Percentiles rank a stretch among this genome's conserved stretches.
Conservation (phyloP, 2,888 invertebrate genomes). For the Microchrysa polita region DNA sequence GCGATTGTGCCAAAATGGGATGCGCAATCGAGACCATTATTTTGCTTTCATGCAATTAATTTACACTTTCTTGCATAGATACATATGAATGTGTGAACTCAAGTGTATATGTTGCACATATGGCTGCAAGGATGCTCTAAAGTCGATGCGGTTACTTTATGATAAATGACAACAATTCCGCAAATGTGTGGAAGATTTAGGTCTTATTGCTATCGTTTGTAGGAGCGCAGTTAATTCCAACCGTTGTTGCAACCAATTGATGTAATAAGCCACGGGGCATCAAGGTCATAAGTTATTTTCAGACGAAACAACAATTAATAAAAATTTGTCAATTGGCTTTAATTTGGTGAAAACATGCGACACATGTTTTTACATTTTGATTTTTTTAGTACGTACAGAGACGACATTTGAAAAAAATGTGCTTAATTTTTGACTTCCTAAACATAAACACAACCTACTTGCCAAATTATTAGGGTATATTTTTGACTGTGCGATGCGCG, state of each 20-base stretch:
- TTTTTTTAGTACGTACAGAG: no score
- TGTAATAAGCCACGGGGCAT: constrained; percentile 1
- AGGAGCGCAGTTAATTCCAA: constrained; percentile 7
- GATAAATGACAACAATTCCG: constrained; percentile 40
- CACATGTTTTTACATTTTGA: no score
- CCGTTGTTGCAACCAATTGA: constrained; percentile 11
- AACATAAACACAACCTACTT: no score
- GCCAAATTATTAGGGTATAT: no score
- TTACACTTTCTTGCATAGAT: constrained; percentile 19
- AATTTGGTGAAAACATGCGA: background rate
- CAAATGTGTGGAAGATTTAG: constrained; percentile 28
- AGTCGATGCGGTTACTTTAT: constrained; percentile 37
- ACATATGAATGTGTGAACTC: background rate
- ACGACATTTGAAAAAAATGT: no score
- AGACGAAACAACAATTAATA: constrained; percentile 12
- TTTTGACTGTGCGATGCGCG: no score
- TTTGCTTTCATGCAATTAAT: constrained; percentile 30
- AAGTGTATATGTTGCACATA: background rate
- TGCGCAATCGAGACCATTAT: constrained; percentile 18
- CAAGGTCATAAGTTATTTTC: constrained; percentile 26
- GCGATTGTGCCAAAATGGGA: constrained; percentile 17
- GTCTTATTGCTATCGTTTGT: background rate
- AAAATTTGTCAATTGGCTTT: constrained; percentile 22
- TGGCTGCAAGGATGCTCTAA: no score
- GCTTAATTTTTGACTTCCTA: no score